These are phyloP conservation scores for Hypsibius dujardini DNA, from an alignment of 1,140 invertebrate species.

Conservation along the genomic window DNA sequence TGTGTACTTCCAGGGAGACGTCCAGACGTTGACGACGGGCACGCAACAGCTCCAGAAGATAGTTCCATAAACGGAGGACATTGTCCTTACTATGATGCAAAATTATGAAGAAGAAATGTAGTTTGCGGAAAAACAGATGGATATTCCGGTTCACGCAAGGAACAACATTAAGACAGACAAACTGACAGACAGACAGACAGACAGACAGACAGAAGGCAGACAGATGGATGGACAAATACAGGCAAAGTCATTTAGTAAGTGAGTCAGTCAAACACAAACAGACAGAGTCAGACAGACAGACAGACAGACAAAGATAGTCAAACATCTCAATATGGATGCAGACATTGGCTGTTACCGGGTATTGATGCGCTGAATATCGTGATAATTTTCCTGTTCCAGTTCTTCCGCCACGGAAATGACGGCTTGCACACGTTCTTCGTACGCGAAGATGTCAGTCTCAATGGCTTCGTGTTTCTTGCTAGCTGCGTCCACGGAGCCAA, in stretches of 20 bases:
- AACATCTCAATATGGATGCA: too few relatives aligned
- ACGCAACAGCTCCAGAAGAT: slow-evolving; percentile 74
- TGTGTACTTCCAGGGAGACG: slow-evolving; percentile 76
- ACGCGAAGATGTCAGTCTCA: slow-evolving; percentile 97
- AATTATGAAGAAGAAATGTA: too few relatives aligned
- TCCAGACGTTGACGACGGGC: slow-evolving; percentile 80
- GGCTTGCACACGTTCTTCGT: slow-evolving; percentile 94
- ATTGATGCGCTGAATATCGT: slow-evolving; percentile 91
- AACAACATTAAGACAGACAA: too few relatives aligned
- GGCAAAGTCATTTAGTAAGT: too few relatives aligned
- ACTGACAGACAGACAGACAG: too few relatives aligned
- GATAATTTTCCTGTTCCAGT: slow-evolving; percentile 88
- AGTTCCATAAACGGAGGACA: slow-evolving; percentile 89
- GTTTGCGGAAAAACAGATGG: too few relatives aligned
- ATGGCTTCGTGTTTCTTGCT: slow-evolving; percentile 99
- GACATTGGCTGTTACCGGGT: slow-evolving; percentile 44
- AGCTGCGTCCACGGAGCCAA: slow-evolving; percentile 91
- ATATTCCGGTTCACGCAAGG: too few relatives aligned
- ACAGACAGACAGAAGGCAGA: too few relatives aligned
- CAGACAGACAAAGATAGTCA: too few relatives aligned
- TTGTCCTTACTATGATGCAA: slow-evolving; percentile 85
- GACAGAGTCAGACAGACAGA: too few relatives aligned
- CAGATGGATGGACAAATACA: too few relatives aligned
- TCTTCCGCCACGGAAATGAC: slow-evolving; percentile 92
- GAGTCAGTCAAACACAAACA: too few relatives aligned